phyloP scores from a whole-genome alignment of 2,113 vertebrate genomes.

The Oreocharis arfaki region DNA sequence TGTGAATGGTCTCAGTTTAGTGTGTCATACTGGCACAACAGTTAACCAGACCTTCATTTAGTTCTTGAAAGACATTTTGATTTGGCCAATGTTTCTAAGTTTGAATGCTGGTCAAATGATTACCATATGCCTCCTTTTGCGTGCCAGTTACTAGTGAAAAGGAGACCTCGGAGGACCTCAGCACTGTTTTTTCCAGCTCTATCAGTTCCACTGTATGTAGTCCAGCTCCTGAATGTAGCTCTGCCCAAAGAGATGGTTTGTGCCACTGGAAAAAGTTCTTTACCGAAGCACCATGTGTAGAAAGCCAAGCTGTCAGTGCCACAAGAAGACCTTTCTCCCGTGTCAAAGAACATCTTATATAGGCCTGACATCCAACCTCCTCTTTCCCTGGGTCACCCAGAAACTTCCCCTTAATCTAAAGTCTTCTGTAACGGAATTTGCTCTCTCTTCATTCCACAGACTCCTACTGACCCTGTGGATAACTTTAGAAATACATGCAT shows the following conservation, averaged over 20 bases:
- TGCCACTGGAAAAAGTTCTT: not conserved
- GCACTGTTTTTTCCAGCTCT: not conserved
- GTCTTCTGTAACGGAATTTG: not conserved
- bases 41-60: not conserved
- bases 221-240: not conserved
- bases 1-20: not conserved
- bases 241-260: not conserved
- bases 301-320: not conserved
- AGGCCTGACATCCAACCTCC: not conserved
- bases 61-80: not conserved
- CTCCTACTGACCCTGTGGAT: not conserved
- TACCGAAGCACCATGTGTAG: not conserved
- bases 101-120: not conserved
- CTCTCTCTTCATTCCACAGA: not conserved
- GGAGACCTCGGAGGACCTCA: not conserved
- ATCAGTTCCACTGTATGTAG: not conserved
- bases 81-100: not conserved
- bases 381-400: not conserved
- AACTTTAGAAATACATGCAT: not conserved
- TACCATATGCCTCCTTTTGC: not conserved
- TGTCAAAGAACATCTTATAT: not conserved
- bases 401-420: not conserved
- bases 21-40: not conserved
- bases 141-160: not conserved
- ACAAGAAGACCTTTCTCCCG: not conserved